Base-by-base conservation (phyloP, 1,140 invertebrate species). In the Pararge aegeria region DNA sequence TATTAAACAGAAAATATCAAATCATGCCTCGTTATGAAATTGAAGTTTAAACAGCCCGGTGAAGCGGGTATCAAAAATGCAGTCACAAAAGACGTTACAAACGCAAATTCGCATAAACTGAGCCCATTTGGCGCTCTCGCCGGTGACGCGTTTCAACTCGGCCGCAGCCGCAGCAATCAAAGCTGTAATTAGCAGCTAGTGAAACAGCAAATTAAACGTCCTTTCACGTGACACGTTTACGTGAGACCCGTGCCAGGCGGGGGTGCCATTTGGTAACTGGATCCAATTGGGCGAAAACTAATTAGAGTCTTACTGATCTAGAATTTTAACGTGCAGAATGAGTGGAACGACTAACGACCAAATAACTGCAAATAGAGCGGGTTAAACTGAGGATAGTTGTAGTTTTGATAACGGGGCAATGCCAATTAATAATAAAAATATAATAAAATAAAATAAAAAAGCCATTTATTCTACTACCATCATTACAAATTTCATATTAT, bases 131-230 rank as follows among this genome's bases (percentile, higher is more conserved):
- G 13, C 13, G 5, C n/a, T 4, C 15, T 40, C 38, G 38, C 38
- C 38, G 2, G 38, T 40, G 68, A 71, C 66, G 70, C 66, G 65
- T 74, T 80, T 72, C 73, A 71, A n/a, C n/a, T n/a, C n/a, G n/a
- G n/a, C 19, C 62, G 70, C 60, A 60, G 70, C 73, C 73, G 52
- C 72, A 70, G 72, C 78, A 83, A 87, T 83, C 83, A 83, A 79
- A 83, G 71, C 78, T 82, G 81, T 84, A 84, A 87, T 87, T 87
- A 84, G 77, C 77, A 81, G 70, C 73, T 81, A 80, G 67, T 84
- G 78, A 84, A 83, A 83, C 75, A 83, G 77, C 75, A 83, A 83
- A 85, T 85, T 83, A 80, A 84, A 80, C 79, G 71, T 75, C 72
- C 76, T 78, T 83, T 76, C 76, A 76, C 71, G 73, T 83, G 80